Percentiles rank a stretch among this genome's conserved stretches.
phyloP scores from a whole-genome alignment of 2,888 invertebrate species.

The Temnothorax ravouxi region DNA sequence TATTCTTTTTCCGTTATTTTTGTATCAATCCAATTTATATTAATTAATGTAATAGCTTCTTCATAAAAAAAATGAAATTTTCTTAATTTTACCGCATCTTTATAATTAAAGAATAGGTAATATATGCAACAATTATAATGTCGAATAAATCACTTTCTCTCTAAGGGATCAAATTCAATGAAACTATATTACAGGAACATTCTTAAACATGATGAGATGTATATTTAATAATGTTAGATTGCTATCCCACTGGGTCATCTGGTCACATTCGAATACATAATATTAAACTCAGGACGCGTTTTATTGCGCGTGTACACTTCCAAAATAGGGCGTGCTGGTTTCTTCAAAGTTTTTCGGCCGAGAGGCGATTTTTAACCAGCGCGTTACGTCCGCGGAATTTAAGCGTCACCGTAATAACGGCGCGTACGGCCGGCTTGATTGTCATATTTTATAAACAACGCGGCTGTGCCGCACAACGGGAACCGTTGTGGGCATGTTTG shows the following conservation, averaged over 20 bases:
- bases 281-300: not conserved
- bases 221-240: not conserved
- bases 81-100: no score
- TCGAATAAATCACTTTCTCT: not conserved
- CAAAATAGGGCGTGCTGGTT: conserved; percentile 13
- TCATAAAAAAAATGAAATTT: not conserved
- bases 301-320: not conserved
- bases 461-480: conserved; percentile 31
- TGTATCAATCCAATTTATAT: not conserved
- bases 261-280: not conserved
- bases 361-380: conserved; percentile 28
- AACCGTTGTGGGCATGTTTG: conserved; percentile 58
- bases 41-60: not conserved
- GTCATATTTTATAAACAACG: conserved; percentile 74
- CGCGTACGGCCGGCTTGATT: conserved; percentile 60
- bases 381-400: conserved; percentile 20
- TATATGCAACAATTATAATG: not conserved
- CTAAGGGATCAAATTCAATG: not conserved
- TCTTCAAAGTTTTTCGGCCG: not conserved
- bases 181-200: not conserved
- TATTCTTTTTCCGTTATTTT: not conserved
- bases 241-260: not conserved
- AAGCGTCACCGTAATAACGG: conserved; percentile 31
- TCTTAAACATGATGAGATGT: not conserved
- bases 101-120: no score